Conservation (phyloP, 2,888 invertebrate genomes). For the Lasioglossum leucozonium region DNA sequence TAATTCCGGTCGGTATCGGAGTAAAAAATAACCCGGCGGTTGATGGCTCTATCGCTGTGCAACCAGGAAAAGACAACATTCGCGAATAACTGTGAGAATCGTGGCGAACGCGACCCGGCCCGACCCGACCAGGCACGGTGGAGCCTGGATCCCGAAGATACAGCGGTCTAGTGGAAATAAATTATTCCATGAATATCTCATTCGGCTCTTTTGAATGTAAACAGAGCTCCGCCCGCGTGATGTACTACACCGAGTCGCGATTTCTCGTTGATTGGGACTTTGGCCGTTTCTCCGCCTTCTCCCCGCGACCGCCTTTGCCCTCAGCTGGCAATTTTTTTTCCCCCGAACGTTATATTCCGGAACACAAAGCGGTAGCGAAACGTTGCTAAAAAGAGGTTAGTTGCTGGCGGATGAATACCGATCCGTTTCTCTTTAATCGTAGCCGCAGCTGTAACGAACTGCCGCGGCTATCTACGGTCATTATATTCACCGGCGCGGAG, state of each 20-base stretch:
- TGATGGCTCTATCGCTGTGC: neutral
- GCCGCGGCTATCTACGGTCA: conserved; percentile 15
- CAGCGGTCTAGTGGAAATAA: conserved; percentile 59
- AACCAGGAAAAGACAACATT: neutral
- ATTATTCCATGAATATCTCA: conserved; percentile 71
- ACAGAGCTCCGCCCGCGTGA: conserved; percentile 48
- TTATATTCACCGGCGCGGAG: conserved; percentile 28
- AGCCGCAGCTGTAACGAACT: conserved; percentile 48
- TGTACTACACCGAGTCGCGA: conserved; percentile 34
- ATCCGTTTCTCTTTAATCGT: conserved; percentile 59
- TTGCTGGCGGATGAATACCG: conserved; percentile 47
- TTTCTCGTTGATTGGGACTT: conserved; percentile 64
- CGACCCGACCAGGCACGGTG: neutral
- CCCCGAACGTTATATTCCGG: conserved; percentile 36
- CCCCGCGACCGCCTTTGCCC: neutral
- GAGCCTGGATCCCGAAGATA: conserved; percentile 21
- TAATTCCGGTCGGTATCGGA: neutral
- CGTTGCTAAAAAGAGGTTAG: conserved; percentile 54
- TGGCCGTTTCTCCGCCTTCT: conserved; percentile 14
- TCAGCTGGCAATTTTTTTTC: conserved; percentile 22
- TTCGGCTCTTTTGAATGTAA: conserved; percentile 67
- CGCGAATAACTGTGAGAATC: conserved; percentile 4
- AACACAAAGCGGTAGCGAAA: conserved; percentile 52
- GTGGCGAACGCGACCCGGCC: neutral
- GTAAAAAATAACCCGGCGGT: neutral